Evolutionary conservation across 2,888 invertebrate species (phyloP), one percentile per base, ranked within the genome.

Genomic region (Andrena chrysosceles): DNA sequence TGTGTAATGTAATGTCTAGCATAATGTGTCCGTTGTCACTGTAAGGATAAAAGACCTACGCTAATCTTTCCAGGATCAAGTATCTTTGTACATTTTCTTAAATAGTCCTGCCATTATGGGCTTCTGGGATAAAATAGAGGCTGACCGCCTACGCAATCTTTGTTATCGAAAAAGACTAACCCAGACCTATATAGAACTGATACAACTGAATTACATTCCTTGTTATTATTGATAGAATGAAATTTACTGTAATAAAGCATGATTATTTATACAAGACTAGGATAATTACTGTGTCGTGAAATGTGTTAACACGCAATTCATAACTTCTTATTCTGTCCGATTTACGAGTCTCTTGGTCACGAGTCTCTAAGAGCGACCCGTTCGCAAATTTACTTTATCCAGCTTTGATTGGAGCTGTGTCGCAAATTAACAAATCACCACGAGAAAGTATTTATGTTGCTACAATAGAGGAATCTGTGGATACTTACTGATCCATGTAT

Each of bases 401-500:
- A 67, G 23, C 31, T 56, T 56, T 16, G 26, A 69, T 73, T 69
- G n/a, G 56, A 68, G 69, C 62, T 81, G 72, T 26, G 48, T 83
- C 70, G 33, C 63, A 42, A 16, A 35, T 42, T 71, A 77, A 64
- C 56, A 31, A 72, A 68, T 85, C 31, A n/a, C 42, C 66, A 76
- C 42, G 66, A 83, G 77, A 52, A 77, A 71, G 67, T 54, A 20
- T 49, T 81, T 83, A 77, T 79, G 33, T 83, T 85, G 68, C 60
- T 85, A 78, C 54, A 74, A 75, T 83, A 83, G 56, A 76, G 74
- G 67, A 72, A 87, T 84, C 56, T 68, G 56, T 81, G 81, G 73
- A 85, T 83, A 71, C 86, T 84, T 84, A 85, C n/a, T 84, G 82
- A 89, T 87, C 86, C 89, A 89, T 89, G 89, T 92, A 90, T 87